Base-by-base conservation (phyloP, 2,797 vertebrate genomes). In the Hipposideros larvatus region DNA sequence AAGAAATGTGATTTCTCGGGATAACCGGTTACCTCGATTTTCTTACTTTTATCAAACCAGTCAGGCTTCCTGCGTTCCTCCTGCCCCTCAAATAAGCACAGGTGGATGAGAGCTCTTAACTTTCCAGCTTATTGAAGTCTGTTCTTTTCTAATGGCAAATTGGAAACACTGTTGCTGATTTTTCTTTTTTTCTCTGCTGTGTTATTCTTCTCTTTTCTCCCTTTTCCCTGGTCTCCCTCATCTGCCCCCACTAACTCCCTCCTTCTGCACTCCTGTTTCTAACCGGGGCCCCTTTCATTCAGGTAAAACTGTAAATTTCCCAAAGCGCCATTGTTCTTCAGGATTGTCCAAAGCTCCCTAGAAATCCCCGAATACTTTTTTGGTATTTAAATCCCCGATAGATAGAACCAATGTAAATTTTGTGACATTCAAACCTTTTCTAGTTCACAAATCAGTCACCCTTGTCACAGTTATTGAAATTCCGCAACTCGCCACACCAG, bases 391-490 rank as follows among this genome's bases (percentile, higher is more conserved):
- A 98, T 98, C 96, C 96, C 95, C 71, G 95, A 95, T 98, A 98
- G 98, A 98, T 98, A 98, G 98, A 95, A 98, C 96, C 97, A 98
- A 98, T 98, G 98, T 98, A 98, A 98, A 98, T 98, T 99, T 98
- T 98, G 98, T 98, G 98, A 98, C 98, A 98, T 98, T 98, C 98
- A 98, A 98, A 98, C 98, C 98, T 98, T 98, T 98, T 98, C 98
- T 98, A 98, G 98, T 99, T 99, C 98, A 99, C 99, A 99, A 99
- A 99, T 99, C 98, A 99, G 98, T 99, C 98, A 99, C 98, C 98
- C 99, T 99, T 99, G 98, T 99, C 99, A 99, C 98, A 98, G 98
- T 99, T 99, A 99, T 99, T 99, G 99, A 99, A 99, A 99, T 99
- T 98, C 98, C 98, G 98, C 98, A 98, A 99, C 98, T 99, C 98